phyloP scores from a whole-genome alignment of 2,797 vertebrate genomes.

The Bothrops alternatus region DNA sequence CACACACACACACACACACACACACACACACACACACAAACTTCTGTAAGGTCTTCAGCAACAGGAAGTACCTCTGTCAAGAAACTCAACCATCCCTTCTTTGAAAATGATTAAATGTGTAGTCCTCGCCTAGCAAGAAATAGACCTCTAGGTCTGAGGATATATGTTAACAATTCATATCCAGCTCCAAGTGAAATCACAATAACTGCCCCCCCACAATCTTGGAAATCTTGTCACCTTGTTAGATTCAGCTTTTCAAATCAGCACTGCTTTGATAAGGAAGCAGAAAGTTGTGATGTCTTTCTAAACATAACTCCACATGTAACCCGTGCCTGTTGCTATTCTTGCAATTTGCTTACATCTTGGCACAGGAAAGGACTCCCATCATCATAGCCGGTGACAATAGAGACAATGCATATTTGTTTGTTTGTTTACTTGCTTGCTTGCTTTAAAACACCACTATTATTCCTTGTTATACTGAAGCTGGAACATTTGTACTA shows the following conservation, averaged over 20 bases:
- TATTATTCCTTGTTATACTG: not conserved
- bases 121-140: not conserved
- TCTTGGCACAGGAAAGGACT: not conserved
- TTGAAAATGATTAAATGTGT: not conserved
- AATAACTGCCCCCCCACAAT: not conserved
- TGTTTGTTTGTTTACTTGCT: not conserved
- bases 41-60: slow-evolving; percentile 1
- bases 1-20: not conserved
- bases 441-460: not conserved
- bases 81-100: not conserved
- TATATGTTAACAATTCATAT: not conserved
- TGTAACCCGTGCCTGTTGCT: not conserved
- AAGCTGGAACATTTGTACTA: not conserved
- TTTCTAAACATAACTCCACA: not conserved
- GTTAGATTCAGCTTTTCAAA: not conserved
- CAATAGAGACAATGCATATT: not conserved
- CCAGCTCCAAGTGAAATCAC: not conserved
- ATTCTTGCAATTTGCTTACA: not conserved
- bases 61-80: not conserved
- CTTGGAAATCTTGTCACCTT: not conserved
- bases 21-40: not conserved
- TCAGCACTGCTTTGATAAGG: not conserved
- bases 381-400: not conserved
- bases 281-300: not conserved
- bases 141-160: not conserved